Evolutionary conservation across 2,888 invertebrate species (phyloP).

Genomic region (Ochropleura plecta): DNA sequence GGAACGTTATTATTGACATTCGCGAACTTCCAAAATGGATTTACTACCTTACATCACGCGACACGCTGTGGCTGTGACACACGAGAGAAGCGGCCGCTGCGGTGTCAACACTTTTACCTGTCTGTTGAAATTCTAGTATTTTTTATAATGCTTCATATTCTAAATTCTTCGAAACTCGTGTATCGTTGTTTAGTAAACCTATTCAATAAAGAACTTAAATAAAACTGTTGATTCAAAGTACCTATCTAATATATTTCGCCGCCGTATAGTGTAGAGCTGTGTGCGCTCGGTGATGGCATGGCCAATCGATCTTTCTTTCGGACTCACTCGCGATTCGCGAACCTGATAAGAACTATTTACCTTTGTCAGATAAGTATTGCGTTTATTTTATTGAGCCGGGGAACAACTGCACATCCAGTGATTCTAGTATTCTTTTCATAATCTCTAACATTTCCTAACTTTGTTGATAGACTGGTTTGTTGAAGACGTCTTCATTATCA

Average conservation of each 20-base stretch:
- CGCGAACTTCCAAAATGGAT: slow-evolving; percentile 84
- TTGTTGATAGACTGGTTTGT: not conserved
- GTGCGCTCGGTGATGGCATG: slow-evolving; percentile 24
- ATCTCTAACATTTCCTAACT: not conserved
- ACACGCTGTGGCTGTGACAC: slow-evolving; percentile 54
- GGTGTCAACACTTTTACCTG: slow-evolving; percentile 8
- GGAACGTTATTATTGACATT: slow-evolving; percentile 90
- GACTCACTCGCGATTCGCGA: slow-evolving; percentile 52
- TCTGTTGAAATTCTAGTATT: slow-evolving; percentile 7
- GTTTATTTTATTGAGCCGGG: slow-evolving; percentile 30
- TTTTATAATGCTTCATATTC: not conserved
- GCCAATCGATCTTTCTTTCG: slow-evolving; percentile 42
- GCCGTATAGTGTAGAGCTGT: slow-evolving; percentile 22
- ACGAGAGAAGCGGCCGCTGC: slow-evolving; percentile 48
- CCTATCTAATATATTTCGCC: slow-evolving; percentile 48
- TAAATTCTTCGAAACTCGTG: slow-evolving; percentile 1
- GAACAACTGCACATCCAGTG: slow-evolving; percentile 7
- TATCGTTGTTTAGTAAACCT: slow-evolving; percentile 35
- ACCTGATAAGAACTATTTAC: slow-evolving; percentile 58
- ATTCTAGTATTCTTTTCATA: not conserved
- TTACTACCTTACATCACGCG: slow-evolving; percentile 77
- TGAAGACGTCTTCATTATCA: slow-evolving; percentile 25
- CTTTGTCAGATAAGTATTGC: slow-evolving; percentile 42
- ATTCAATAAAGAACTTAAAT: slow-evolving; percentile 26
- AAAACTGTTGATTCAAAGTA: slow-evolving; percentile 32